A percentile compares a stretch with the other conserved stretches of the same genome.
These are phyloP conservation scores for Tangara arthus DNA, from an alignment of 2,797 vertebrate species.

Conservation along the genomic window DNA sequence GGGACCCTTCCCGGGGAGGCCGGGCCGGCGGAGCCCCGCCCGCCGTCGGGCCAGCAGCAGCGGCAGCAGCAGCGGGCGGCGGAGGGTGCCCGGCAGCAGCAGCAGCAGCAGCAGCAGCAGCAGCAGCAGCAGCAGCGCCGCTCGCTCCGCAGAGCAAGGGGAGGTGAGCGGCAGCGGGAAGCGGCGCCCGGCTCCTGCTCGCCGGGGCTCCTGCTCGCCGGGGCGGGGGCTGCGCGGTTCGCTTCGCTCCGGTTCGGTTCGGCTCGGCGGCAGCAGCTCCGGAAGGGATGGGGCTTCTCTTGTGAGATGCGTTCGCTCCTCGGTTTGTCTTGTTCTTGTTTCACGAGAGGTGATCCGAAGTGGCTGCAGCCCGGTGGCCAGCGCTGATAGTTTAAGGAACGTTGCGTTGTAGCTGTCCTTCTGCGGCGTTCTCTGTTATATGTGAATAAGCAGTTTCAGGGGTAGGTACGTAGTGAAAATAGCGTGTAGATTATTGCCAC, in stretches of 20 bases:
- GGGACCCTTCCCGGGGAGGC: not conserved
- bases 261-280: not conserved
- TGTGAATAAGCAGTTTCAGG: slow-evolving; percentile 9
- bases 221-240: not conserved
- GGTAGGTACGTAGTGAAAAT: not conserved
- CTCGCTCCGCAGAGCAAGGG: not conserved
- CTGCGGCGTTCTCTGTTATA: not conserved
- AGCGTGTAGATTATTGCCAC: not conserved
- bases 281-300: not conserved
- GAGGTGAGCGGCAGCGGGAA: slow-evolving; percentile 37
- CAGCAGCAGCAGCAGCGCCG: not conserved
- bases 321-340: not conserved
- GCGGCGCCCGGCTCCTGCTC: not conserved
- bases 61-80: not conserved
- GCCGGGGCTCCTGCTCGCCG: not conserved
- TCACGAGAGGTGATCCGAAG: rapidly evolving
- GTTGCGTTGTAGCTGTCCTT: not conserved
- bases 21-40: slow-evolving; percentile 11
- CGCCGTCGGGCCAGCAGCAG: not conserved
- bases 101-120: not conserved
- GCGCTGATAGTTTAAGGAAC: not conserved
- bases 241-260: not conserved
- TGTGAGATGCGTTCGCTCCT: not conserved
- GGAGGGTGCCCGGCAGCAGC: not conserved
- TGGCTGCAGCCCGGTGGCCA: not conserved